Evolutionary conservation across 1,140 invertebrate genomes (phyloP), one percentile per base, ranked within the genome.

Genomic region (Euwallacea similis): DNA sequence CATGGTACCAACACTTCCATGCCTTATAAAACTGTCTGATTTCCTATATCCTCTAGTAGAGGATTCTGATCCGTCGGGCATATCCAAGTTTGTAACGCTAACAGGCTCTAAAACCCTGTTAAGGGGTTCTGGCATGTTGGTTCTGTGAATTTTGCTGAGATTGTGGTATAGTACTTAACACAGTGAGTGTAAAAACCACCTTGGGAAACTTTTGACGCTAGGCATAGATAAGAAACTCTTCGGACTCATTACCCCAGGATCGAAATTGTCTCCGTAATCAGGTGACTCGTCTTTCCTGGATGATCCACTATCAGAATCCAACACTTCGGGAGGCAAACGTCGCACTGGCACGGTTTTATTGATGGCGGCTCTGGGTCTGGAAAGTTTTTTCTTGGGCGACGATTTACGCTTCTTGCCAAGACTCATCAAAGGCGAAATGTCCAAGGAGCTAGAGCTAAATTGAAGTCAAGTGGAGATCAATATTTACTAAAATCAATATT

Each of bases 221-320:
- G 90, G 90, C 91, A 93, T 93, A 0, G 91, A 93, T 2, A 93
- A 84, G 73, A 89, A 91, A 0, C 89, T 91, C 73, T 89, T 89
- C 0, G 90, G 89, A 59, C 85, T 87, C 7, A 82, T 78, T 0
- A 85, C 82, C 6, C 80, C 84, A 0, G 81, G 81, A 6, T 81
- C 81, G 61, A 82, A 80, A 50, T 79, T 76, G 46, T 69, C 74
- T 11, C 54, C 54, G 55, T 75, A 74, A 11, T 77, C 70, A 43
- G 77, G 76, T 2, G 73, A 70, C 33, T 78, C 77, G 43, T 76
- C 75, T 68, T 75, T 75, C 55, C 73, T 75, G 42, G 75, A 77
- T 13, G 61, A 69, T 46, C 72, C 78, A 53, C 79, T 80, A 59
- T 78, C 79, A 6, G 78, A 76, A 67, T 79, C 78, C 11, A 76